Evolutionary conservation across 1,140 invertebrate species (phyloP).

Genomic region (Sycobia sp.): DNA sequence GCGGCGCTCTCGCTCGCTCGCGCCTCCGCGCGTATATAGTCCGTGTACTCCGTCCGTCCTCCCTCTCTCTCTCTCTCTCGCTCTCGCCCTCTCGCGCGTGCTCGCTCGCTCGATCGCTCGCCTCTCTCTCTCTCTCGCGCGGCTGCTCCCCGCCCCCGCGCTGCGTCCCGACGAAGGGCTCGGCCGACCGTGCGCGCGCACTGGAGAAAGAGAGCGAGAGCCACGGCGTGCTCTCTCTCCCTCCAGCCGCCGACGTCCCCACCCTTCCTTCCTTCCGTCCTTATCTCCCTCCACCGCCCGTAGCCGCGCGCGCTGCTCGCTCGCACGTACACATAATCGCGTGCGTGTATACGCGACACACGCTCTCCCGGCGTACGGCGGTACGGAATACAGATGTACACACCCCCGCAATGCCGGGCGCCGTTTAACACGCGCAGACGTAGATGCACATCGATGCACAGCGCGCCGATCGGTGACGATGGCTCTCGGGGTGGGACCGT

Average conservation of each 20-base stretch:
- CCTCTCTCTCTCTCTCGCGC: constrained; percentile 53
- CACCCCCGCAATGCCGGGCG: no score
- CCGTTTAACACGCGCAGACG: no score
- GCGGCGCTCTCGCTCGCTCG: constrained; percentile 17
- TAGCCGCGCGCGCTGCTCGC: constrained; percentile 22
- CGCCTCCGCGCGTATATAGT: constrained; percentile 18
- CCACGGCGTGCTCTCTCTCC: constrained; percentile 9
- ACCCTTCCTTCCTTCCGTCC: constrained; percentile 26
- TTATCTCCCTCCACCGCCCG: constrained; percentile 24
- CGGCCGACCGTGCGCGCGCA: no score
- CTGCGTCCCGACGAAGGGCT: constrained; percentile 24
- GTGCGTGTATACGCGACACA: background rate
- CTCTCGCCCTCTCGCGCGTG: no score
- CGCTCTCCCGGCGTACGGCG: background rate
- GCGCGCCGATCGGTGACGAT: no score
- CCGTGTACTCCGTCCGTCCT: no score
- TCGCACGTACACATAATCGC: background rate
- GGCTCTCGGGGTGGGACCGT: no score
- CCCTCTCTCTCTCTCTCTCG: no score
- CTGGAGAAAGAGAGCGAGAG: no score
- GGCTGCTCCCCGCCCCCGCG: constrained; percentile 6
- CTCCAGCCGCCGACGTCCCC: constrained; percentile 37
- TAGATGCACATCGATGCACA: no score
- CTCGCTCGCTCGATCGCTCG: constrained; percentile 42
- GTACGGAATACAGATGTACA: no score